These are phyloP conservation scores for Onychomys torridus DNA, from an alignment of 2,797 vertebrate genomes.

Conservation along the genomic window DNA sequence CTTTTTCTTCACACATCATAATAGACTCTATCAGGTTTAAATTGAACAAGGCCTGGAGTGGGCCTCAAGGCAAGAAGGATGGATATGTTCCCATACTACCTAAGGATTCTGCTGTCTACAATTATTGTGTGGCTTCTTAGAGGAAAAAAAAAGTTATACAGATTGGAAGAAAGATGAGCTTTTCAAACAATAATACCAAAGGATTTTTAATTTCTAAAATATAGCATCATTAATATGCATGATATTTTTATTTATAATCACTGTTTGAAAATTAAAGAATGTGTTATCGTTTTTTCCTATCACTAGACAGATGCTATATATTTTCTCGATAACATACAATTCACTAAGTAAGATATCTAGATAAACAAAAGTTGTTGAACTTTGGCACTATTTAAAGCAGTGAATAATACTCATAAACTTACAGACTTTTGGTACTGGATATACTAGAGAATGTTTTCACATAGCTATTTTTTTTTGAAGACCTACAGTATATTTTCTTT, in stretches of 20 bases:
- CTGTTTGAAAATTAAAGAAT: not conserved
- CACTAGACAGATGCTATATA: not conserved
- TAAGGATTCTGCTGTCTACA: not conserved
- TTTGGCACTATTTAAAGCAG: not conserved
- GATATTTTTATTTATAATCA: not conserved
- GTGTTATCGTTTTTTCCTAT: not conserved
- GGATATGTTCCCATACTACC: not conserved
- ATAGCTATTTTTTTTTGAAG: not conserved
- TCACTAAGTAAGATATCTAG: not conserved
- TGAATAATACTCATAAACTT: not conserved
- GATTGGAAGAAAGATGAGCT: not conserved
- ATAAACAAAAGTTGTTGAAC: not conserved
- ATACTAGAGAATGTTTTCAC: not conserved
- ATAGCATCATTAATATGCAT: not conserved
- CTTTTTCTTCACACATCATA: not conserved
- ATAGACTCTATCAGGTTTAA: not conserved
- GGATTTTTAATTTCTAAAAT: not conserved
- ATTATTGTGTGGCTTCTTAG: rapidly evolving
- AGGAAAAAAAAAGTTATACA: not conserved
- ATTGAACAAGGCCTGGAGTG: not conserved
- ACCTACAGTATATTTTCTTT: not conserved
- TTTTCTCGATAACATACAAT: not conserved
- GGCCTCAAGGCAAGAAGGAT: not conserved
- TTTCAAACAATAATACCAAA: not conserved
- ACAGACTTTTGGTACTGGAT: not conserved